phyloP scores from a whole-genome alignment of 2,797 vertebrate genomes.

The Etheostoma nigrum region DNA sequence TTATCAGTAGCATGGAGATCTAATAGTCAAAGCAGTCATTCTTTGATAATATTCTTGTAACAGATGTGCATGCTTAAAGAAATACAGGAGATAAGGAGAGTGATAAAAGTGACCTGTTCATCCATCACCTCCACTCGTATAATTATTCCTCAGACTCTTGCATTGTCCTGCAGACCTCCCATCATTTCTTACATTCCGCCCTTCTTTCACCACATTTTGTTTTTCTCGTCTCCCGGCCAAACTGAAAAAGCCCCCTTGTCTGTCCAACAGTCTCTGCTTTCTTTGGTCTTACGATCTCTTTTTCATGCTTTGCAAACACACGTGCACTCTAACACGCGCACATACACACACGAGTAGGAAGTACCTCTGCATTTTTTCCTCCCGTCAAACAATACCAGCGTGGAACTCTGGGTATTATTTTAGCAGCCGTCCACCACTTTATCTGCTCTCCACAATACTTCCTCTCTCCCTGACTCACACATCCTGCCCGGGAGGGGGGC shows the following conservation, averaged over 20 bases:
- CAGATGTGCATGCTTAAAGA: conserved; percentile 5
- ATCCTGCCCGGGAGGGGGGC: conserved; percentile 68
- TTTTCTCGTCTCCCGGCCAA: conserved; percentile 48
- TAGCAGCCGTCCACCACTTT: conserved; percentile 87
- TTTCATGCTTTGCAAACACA: conserved; percentile 58
- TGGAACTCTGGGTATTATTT: conserved; percentile 86
- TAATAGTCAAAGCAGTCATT: neutral
- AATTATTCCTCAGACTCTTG: conserved; percentile 25
- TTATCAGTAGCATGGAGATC: neutral
- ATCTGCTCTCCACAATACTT: conserved; percentile 92
- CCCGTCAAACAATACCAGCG: conserved; percentile 85
- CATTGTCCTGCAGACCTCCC: conserved; percentile 44
- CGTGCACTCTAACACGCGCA: neutral
- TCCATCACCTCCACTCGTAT: conserved; percentile 20
- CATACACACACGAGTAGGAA: conserved; percentile 72
- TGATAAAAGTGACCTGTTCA: conserved; percentile 11
- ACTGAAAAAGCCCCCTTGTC: conserved; percentile 40
- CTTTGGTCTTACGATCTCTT: conserved; percentile 52
- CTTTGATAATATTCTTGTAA: neutral
- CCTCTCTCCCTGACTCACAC: conserved; percentile 84
- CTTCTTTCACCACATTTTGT: conserved; percentile 71
- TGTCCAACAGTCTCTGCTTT: conserved; percentile 52
- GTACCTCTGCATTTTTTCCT: conserved; percentile 76
- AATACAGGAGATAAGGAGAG: conserved; percentile 2
- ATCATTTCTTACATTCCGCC: conserved; percentile 48